These are phyloP conservation scores for Alcedo quadribrachys DNA, from an alignment of 2,797 vertebrate species.

Conservation along the genomic window DNA sequence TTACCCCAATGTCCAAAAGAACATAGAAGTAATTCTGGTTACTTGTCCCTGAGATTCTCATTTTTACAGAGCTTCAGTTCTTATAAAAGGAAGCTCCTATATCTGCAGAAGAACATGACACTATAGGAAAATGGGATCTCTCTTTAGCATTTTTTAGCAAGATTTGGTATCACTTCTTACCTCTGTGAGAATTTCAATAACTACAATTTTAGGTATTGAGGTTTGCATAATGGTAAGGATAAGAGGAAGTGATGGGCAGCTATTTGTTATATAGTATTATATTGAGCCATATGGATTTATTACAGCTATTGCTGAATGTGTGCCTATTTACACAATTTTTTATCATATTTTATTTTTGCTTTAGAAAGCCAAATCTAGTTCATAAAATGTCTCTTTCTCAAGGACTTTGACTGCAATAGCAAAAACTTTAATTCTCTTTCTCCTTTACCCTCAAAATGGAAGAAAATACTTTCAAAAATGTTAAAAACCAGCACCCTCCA, in stretches of 20 bases:
- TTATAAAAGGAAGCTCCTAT: background rate
- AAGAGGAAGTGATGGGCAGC: background rate
- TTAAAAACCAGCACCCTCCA: background rate
- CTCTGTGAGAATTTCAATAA: background rate
- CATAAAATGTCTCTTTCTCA: background rate
- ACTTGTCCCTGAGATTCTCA: background rate
- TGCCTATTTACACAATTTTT: background rate
- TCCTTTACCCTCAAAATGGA: background rate
- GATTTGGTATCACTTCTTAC: background rate
- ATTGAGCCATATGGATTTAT: background rate
- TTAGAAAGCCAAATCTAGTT: background rate
- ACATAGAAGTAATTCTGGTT: background rate
- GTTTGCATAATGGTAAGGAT: background rate
- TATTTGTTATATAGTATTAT: background rate
- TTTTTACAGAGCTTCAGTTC: background rate
- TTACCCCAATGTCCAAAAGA: background rate
- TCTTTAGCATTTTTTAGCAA: background rate
- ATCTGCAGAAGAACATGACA: background rate
- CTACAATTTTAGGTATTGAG: no score
- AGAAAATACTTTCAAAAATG: background rate
- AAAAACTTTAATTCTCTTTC: background rate
- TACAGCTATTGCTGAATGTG: background rate
- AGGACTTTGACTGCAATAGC: background rate
- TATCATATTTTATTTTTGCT: background rate
- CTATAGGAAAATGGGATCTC: background rate